phyloP scores from a whole-genome alignment of 2,113 vertebrate genomes.

The Alexandromys fortis region DNA sequence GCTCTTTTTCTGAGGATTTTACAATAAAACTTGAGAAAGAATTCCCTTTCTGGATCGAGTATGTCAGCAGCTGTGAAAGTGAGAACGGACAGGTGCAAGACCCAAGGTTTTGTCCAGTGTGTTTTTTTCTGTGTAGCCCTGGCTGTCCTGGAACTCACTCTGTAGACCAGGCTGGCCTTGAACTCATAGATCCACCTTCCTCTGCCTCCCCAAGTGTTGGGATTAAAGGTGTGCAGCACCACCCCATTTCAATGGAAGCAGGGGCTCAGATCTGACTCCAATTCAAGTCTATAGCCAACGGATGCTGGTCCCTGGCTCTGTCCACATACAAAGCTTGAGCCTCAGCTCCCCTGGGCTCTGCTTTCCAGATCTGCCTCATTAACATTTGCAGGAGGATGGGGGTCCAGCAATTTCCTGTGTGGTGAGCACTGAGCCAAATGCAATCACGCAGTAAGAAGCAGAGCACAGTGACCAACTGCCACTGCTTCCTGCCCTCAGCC shows the following conservation, averaged over 20 bases:
- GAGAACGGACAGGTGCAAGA: background rate
- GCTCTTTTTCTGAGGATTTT: slow-evolving; percentile 82
- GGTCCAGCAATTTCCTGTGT: background rate
- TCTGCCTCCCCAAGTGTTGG: background rate
- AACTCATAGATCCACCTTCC: background rate
- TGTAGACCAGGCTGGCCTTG: background rate
- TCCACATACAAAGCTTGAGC: background rate
- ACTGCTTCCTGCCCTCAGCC: background rate
- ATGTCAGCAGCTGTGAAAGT: background rate
- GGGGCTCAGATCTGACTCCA: background rate
- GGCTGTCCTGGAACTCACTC: background rate
- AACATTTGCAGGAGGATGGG: background rate
- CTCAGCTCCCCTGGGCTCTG: background rate
- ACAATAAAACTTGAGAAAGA: slow-evolving; percentile 80
- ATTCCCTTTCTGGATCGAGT: background rate
- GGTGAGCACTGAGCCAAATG: background rate
- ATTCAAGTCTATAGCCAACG: background rate
- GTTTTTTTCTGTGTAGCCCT: background rate
- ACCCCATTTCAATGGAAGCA: background rate
- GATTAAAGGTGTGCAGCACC: background rate
- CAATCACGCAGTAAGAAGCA: background rate
- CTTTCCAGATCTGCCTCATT: background rate
- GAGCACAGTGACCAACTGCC: background rate
- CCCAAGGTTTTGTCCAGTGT: background rate
- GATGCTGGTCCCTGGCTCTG: no score